Evolutionary conservation across 2,797 vertebrate genomes (phyloP), one percentile per base, ranked within the genome.

Genomic region (Sebastes steindachneri): DNA sequence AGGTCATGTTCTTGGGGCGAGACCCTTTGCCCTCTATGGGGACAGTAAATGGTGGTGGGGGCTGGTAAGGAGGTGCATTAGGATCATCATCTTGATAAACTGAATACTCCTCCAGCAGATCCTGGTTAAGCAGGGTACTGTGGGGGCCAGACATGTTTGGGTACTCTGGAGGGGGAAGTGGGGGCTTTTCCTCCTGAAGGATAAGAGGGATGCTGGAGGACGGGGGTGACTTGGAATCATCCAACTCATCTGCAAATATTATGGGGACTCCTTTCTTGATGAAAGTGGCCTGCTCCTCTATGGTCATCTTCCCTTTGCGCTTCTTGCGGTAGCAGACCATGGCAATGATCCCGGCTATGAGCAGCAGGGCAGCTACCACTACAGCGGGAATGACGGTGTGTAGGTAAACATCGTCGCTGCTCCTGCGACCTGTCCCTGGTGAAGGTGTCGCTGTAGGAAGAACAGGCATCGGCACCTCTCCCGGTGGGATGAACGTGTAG

Each of bases 271-370:
- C 99, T 59, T 99, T 99, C 94, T 99, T 99, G 85, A 99, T 99
- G 91, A 99, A 99, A n/a, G 99, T 99, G 33, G 98, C 98, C 94
- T 99, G 99, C 91, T 99, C 99, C 94, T 99, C 99, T 0, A 97
- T 98, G 45, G 98, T 99, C 88, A 99, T 97, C 89, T 99, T 99
- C 33, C 98, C 99, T 95, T 97, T 98, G 86, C 99, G 97, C 86
- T 99, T 99, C 95, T 99, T 99, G 63, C 98, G 98, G 80, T 99
- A 99, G 92, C 99, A 99, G 83, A 99, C 98, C 98, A 99, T 99
- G 57, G 98, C 98, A 1, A 99, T 98, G 89, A 99, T 97, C 51
- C 98, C 98, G 0, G 98, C 98, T 15, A 99, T 97, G 0, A 99
- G 96, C 54, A 99, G 94, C 84, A 99, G 97, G 57, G 98, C 98